These are phyloP conservation scores for Desoria tigrina DNA, from an alignment of 2,888 invertebrate species.

Conservation along the genomic window DNA sequence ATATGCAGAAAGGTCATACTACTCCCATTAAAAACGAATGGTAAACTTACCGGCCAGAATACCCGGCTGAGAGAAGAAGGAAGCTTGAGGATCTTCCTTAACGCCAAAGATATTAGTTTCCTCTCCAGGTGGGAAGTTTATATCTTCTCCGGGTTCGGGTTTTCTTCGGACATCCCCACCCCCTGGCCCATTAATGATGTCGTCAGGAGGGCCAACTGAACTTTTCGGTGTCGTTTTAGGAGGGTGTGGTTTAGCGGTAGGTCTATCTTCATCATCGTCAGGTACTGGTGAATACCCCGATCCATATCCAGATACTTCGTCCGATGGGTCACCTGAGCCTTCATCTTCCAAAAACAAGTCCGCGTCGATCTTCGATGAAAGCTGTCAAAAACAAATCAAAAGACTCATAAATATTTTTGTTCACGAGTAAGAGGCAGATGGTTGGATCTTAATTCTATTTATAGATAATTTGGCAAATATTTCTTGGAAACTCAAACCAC, in stretches of 20 bases:
- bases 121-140: not conserved
- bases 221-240: conserved; percentile 9
- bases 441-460: too few species aligned
- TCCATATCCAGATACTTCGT: conserved; percentile 38
- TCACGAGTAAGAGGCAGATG: too few species aligned
- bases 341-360: conserved; percentile 53
- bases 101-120: conserved; percentile 29
- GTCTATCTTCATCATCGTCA: conserved; percentile 43
- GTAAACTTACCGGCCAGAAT: conserved; percentile 76
- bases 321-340: conserved; percentile 35
- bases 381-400: conserved; percentile 34
- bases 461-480: too few species aligned
- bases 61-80: conserved; percentile 92
- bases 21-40: too few species aligned
- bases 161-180: too few species aligned
- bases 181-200: not conserved
- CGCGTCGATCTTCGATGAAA: conserved; percentile 50
- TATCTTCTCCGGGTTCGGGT: not conserved
- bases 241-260: not conserved
- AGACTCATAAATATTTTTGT: too few species aligned
- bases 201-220: not conserved
- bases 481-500: too few species aligned
- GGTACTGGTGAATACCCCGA: conserved; percentile 27
- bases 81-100: conserved; percentile 59
- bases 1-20: too few species aligned